Base-by-base conservation (phyloP, 2,888 invertebrate genomes). In the Ernsta delagoae region DNA sequence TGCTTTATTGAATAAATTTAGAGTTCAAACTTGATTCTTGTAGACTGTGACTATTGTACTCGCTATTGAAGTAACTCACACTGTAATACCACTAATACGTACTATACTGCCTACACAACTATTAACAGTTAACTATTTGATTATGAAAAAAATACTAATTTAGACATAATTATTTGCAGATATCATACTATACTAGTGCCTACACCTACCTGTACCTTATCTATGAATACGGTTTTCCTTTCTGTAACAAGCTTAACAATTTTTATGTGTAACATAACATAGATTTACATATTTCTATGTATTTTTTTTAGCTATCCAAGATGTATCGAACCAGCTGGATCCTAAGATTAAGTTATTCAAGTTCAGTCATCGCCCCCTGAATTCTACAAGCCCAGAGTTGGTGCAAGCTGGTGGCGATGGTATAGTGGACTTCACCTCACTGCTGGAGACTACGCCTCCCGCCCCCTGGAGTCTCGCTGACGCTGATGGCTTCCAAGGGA, bases 401-500 rank as follows among this genome's bases (percentile, higher is more conserved):
- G 78, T 78, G 1, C 78, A 82, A 45, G 94, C 92, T 24, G 87
- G 91, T 65, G 86, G 81, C 36, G 88, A 92, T 63, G 86, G 80
- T 41, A 88, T 95, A 48, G 87, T 94, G 70, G 95, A 96, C 79
- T 90, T 97, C 65, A 95, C 95, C 43, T 83, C 87, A 9, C 82
- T 96, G 50, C 75, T 97, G 72, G 94, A 94, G 63, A 94, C 94
- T 4, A 94, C 95, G 0, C 82, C 95, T 0, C 85, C 94, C 0
- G 89, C 94, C 0, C 87, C 94, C 0, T 96, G 96, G 77, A 84
- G 94, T 66, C 83, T 95, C 53, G 92, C 94, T 6, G 93, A 95
- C n/a, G 95, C 94, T 68, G 88, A 95, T 1, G 95, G 95, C 65
- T 96, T 97, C 85, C 94, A 96, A 71, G 98, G 98, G 79, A 96